Conservation (phyloP, 2,797 vertebrate genomes). For the Gobionotothen gibberifrons region DNA sequence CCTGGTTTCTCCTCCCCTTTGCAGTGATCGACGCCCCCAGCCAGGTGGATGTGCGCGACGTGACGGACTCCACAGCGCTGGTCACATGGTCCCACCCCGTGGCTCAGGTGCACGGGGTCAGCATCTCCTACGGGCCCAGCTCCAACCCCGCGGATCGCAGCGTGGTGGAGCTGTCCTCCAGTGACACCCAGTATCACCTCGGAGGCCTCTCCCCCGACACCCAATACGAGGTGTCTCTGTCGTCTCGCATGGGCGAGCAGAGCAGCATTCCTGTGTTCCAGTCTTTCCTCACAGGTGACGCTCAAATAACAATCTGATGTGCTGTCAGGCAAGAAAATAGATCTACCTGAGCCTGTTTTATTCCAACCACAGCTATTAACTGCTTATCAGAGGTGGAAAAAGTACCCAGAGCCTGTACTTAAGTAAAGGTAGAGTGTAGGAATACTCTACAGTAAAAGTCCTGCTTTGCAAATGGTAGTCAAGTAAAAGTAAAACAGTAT, state of each 20-base stretch:
- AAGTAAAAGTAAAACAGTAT: too few species aligned
- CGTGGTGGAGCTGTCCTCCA: conserved; percentile 86
- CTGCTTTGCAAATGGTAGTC: too few species aligned
- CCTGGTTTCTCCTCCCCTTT: background rate
- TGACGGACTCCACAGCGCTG: conserved; percentile 92
- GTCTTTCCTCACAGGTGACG: conserved; percentile 92
- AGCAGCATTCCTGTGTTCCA: conserved; percentile 87
- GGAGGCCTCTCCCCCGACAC: conserved; percentile 91
- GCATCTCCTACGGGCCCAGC: conserved; percentile 89
- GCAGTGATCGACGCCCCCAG: conserved; percentile 93
- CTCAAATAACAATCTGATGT: background rate
- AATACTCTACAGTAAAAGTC: too few species aligned
- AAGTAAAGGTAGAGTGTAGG: too few species aligned
- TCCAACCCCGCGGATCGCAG: conserved; percentile 84
- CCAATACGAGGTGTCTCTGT: conserved; percentile 90
- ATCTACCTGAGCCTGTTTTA: background rate
- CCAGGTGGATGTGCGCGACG: conserved; percentile 91
- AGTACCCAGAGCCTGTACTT: too few species aligned
- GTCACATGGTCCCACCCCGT: conserved; percentile 95
- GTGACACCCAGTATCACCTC: conserved; percentile 93
- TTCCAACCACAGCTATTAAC: conserved; percentile 4
- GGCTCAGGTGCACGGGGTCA: conserved; percentile 90
- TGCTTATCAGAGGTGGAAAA: background rate
- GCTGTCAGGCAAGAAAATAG: background rate
- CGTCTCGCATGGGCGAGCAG: conserved; percentile 86